phyloP scores from a whole-genome alignment of 2,113 vertebrate genomes.

The Gobio gobio region DNA sequence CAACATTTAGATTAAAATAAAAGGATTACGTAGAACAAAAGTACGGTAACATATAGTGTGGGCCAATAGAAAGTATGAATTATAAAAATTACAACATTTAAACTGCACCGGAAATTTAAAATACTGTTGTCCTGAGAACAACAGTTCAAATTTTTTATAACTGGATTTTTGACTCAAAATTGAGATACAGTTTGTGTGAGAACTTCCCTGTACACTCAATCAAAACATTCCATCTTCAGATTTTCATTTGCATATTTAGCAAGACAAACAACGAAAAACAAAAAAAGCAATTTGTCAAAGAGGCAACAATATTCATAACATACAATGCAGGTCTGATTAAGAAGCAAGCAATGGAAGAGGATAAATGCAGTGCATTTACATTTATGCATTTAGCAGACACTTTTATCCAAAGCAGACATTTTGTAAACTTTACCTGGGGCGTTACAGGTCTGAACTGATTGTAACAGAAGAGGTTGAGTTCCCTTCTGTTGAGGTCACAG shows the following conservation, averaged over 20 bases:
- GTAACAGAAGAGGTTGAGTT: constrained; percentile 89
- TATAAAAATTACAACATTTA: neutral
- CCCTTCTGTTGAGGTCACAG: constrained; percentile 85
- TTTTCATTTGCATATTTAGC: too few species aligned
- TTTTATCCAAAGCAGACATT: too few species aligned
- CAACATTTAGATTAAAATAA: neutral
- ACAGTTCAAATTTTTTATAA: neutral
- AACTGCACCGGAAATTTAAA: neutral
- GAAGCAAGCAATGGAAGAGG: too few species aligned
- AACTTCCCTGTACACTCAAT: neutral
- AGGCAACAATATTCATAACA: too few species aligned
- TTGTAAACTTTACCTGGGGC: constrained; percentile 77
- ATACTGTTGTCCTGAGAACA: neutral
- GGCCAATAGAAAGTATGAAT: neutral
- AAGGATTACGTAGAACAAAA: neutral
- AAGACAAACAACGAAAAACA: too few species aligned
- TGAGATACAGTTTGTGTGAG: too few species aligned
- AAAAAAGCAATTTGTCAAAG: too few species aligned
- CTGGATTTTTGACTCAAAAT: neutral
- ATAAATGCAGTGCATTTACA: too few species aligned
- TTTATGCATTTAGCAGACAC: too few species aligned
- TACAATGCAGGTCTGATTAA: too few species aligned
- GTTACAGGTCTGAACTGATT: constrained; percentile 90
- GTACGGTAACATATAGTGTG: neutral
- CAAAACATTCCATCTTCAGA: neutral